These are phyloP conservation scores for Enteromius mattozi DNA, from an alignment of 2,797 vertebrate species.

Conservation along the genomic window DNA sequence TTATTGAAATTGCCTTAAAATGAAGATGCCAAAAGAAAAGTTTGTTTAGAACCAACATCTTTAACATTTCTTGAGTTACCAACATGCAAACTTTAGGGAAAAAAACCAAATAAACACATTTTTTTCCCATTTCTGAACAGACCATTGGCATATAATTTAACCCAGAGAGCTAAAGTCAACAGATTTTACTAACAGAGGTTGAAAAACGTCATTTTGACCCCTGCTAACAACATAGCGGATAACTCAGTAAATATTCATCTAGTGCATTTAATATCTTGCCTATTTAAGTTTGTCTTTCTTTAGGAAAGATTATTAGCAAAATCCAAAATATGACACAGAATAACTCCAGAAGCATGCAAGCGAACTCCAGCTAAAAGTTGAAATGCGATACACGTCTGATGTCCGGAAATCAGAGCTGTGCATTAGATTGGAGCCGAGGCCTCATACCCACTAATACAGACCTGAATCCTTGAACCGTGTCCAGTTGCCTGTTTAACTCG, in stretches of 20 bases:
- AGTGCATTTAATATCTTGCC: neutral
- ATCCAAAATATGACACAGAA: neutral
- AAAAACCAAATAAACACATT: neutral
- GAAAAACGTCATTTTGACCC: no score
- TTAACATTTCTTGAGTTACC: neutral
- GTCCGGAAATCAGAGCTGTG: neutral
- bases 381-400: neutral
- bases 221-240: no score
- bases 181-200: neutral
- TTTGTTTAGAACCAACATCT: neutral
- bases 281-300: neutral
- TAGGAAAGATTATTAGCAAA: no score
- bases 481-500: neutral
- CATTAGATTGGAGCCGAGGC: neutral
- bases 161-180: no score
- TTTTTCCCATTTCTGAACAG: neutral
- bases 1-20: neutral
- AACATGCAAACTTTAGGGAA: neutral
- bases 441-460: neutral
- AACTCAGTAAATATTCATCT: neutral
- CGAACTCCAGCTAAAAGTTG: neutral
- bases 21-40: neutral
- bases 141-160: neutral
- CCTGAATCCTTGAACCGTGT: neutral
- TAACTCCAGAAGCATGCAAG: neutral